phyloP scores from a whole-genome alignment of 2,888 invertebrate species.

The Drosophila pseudotalamancana region DNA sequence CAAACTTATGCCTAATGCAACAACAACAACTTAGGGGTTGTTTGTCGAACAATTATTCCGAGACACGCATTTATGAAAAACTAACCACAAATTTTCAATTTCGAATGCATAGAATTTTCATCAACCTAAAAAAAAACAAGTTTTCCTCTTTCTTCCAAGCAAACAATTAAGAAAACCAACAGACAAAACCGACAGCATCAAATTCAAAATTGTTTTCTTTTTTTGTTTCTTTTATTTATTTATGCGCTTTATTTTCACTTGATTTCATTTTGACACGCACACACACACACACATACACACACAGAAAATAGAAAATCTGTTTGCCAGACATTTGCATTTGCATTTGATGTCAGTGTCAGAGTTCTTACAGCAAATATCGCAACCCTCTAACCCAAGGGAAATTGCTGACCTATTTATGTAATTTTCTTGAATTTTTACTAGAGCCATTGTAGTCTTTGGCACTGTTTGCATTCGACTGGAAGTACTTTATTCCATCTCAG shows the following conservation, averaged over 20 bases:
- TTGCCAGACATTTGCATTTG: slow-evolving; percentile 69
- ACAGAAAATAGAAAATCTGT: slow-evolving; percentile 30
- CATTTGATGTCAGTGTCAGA: slow-evolving; percentile 46
- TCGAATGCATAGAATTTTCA: slow-evolving; percentile 18
- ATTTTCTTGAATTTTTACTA: slow-evolving; percentile 36
- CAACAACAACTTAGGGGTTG: slow-evolving; percentile 44
- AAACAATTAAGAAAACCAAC: slow-evolving; percentile 58
- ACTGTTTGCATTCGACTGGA: slow-evolving; percentile 59
- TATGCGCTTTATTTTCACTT: slow-evolving; percentile 73
- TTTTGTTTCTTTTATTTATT: slow-evolving; percentile 58
- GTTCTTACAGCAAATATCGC: neutral
- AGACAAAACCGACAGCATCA: slow-evolving; percentile 45
- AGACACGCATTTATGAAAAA: slow-evolving; percentile 15
- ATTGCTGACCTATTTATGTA: slow-evolving; percentile 67
- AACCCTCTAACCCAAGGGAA: slow-evolving; percentile 17
- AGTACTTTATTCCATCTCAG: slow-evolving; percentile 72
- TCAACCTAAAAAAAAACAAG: slow-evolving; percentile 38
- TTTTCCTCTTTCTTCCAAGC: slow-evolving; percentile 26
- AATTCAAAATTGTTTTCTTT: slow-evolving; percentile 18
- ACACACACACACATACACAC: slow-evolving; percentile 12
- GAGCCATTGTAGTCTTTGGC: slow-evolving; percentile 7
- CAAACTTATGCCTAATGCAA: neutral
- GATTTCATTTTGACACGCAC: slow-evolving; percentile 71
- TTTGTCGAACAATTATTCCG: slow-evolving; percentile 7
- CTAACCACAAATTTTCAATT: slow-evolving; percentile 47